Evolutionary conservation across 2,888 invertebrate species (phyloP), one percentile per base, ranked within the genome.

Genomic region (Hermodice carunculata): DNA sequence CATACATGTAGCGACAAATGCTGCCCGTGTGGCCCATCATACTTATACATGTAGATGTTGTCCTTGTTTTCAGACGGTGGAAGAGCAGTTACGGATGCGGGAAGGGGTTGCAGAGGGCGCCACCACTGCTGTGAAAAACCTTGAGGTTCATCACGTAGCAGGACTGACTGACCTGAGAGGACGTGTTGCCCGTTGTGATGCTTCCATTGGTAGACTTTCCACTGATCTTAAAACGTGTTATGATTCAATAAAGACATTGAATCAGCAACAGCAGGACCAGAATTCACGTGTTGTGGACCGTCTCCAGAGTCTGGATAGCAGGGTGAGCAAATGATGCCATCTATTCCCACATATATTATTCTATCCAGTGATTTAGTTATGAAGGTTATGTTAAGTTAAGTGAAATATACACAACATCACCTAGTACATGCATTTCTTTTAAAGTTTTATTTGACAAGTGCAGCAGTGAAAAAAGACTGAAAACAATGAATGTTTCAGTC

Each of bases 111-210:
- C 77, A 19, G 73, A 76, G 1, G 78, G 79, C 6, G 80, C 83
- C 5, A 80, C 80, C 57, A 73, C 74, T 32, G 82, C 83, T 1
- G 79, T 85, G 4, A 82, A 82, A 64, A 82, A 80, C 60, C 71
- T 85, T 5, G 85, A 85, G 66, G 78, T 83, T 17, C 82, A 83
- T 48, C 85, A 85, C 70, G 83, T 84, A 11, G 79, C 82, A 19
- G 76, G 80, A 0, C 69, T 85, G 26, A 83, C 84, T 4, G 85
- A 85, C 70, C 70, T 85, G 17, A 71, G 84, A 14, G 84, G 84
- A 4, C 67, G 85, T 43, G 81, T 85, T 22, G 85, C 82, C 17
- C 73, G 85, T 6, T 84, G 84, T 75, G 85, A 85, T 68, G 80
- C 82, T 1, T 77, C 84, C 43, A 81, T 85, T 37, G 66, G 78